Conservation (phyloP, 2,888 invertebrate species). For the Aphidius colemani region DNA sequence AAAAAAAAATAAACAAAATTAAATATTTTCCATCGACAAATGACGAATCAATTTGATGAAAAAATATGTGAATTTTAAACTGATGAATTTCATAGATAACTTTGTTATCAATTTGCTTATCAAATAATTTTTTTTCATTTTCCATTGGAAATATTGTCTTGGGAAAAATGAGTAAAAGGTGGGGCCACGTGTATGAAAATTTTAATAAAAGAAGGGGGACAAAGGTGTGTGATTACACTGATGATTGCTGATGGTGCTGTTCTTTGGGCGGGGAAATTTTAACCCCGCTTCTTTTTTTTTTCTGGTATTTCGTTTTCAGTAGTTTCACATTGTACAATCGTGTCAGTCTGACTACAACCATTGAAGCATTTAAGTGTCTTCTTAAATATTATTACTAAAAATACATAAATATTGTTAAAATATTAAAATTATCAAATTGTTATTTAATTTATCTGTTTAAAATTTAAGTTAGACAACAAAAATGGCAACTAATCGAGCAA, state of each 20-base stretch:
- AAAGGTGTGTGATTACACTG: background rate
- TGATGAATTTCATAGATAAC: no score
- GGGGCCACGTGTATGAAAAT: constrained; percentile 25
- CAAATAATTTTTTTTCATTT: constrained; percentile 15
- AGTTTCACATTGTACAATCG: constrained; percentile 30
- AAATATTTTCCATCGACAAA: background rate
- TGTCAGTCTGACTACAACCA: constrained; percentile 48
- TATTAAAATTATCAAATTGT: background rate
- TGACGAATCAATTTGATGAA: no score
- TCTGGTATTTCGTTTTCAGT: constrained; percentile 1
- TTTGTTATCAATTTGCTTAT: no score
- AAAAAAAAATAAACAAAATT: background rate
- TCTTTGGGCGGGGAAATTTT: constrained; percentile 28
- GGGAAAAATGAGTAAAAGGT: constrained; percentile 11
- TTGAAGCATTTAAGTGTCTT: constrained; percentile 36
- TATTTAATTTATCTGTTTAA: background rate
- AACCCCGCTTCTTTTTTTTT: constrained; percentile 16
- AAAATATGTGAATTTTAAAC: no score
- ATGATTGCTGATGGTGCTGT: constrained; percentile 14
- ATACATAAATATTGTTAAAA: constrained; percentile 17
- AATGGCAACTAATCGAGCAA: constrained; percentile 83
- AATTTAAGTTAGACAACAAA: constrained; percentile 15
- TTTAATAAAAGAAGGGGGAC: background rate
- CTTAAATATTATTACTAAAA: background rate
- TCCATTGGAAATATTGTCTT: constrained; percentile 19